Evolutionary conservation across 2,113 vertebrate species (phyloP), one percentile per base, ranked within the genome.

Genomic region (Pagrus major): DNA sequence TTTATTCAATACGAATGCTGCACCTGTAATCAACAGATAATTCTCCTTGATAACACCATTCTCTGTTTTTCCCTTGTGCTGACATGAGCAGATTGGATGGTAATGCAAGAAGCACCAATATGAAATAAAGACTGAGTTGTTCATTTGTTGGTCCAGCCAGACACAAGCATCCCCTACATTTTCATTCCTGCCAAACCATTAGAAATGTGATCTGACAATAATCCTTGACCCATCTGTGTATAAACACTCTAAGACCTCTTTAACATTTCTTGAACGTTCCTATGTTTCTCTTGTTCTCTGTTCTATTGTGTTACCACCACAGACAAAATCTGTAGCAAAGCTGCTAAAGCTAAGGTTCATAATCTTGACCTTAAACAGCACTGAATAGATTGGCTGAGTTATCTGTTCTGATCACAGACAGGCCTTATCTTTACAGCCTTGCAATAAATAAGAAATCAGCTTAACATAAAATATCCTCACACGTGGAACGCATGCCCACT

Each of bases 41-140:
- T 44, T 0, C 37, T 74, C 55, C 54, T 77, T 86, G 67, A 90
- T 87, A 87, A 93, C 85, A 41, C 29, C 18, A 61, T 83, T 92
- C 88, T 89, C 74, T 94, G 87, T 94, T 87, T 92, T 88, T 80
- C 72, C 76, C 89, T 86, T 94, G 83, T 96, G 95, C 96, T 95
- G 83, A 94, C 96, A 74, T 89, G 87, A 93, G 94, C 97, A 99
- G 97, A 96, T 97, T 93, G 97, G 95, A 98, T 98, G 98, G 97
- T 99, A 99, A 99, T 95, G 71, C 85, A 85, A 85, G 31, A 72
- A 55, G 31, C 52, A 79, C 9, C 37, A 6, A 35, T 65, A 9
- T 72, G 44, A 55, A 81, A 39, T 74, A 76, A 80, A 77, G 52
- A 73, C 46, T 15, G 41, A 76, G 18, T 37, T 77, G 54, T 47